These are phyloP conservation scores for Strix uralensis DNA, from an alignment of 2,113 vertebrate genomes.

Conservation along the genomic window DNA sequence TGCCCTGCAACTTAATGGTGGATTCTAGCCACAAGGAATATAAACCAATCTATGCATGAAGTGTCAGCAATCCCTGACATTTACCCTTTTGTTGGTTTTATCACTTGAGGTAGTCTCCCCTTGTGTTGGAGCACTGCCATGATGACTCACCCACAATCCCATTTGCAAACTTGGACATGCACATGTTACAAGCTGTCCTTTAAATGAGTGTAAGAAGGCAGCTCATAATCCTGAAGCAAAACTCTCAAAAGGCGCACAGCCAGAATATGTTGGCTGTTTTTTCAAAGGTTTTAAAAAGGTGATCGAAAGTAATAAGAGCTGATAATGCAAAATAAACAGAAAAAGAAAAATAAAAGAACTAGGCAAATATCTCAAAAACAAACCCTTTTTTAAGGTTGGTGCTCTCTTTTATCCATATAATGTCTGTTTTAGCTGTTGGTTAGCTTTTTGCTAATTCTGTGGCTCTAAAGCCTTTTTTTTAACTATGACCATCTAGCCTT, in stretches of 20 bases:
- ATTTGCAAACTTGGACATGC: not conserved
- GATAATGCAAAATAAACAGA: not conserved
- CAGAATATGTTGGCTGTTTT: not conserved
- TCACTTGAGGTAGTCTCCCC: not conserved
- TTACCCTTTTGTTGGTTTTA: not conserved
- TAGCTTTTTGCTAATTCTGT: not conserved
- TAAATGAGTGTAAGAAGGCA: not conserved
- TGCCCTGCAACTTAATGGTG: not conserved
- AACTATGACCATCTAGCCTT: not conserved
- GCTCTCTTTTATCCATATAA: not conserved
- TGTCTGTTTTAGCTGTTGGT: not conserved
- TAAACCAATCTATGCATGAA: not conserved
- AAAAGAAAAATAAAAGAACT: not conserved
- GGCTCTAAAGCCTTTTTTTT: not conserved
- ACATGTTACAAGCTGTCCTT: not conserved
- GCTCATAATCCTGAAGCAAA: not conserved
- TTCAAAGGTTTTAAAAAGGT: not conserved
- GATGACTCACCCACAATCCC: not conserved
- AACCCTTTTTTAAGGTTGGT: not conserved
- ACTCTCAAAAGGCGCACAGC: not conserved
- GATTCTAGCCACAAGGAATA: not conserved
- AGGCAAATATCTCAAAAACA: not conserved
- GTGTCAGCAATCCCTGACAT: not conserved
- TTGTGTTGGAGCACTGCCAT: not conserved
- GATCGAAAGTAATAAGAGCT: not conserved